A percentile compares a stretch with the other conserved stretches of the same genome.
These are phyloP conservation scores for Mesoclemmys tuberculata DNA, from an alignment of 2,113 vertebrate genomes.

Conservation along the genomic window DNA sequence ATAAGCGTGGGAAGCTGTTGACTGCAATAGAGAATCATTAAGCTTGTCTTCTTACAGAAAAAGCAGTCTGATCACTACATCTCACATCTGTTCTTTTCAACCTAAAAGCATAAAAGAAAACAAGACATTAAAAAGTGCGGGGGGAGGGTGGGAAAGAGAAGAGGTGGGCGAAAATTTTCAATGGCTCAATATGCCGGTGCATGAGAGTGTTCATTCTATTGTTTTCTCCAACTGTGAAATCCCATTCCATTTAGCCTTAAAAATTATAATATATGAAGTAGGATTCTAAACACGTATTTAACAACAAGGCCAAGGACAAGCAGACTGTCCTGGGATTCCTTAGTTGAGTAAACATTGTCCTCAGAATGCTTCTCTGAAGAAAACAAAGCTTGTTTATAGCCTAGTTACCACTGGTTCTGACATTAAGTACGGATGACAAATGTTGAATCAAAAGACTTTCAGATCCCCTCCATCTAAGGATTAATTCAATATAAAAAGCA, in stretches of 20 bases:
- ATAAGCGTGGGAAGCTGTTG: constrained; percentile 43
- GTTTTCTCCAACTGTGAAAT: constrained; percentile 45
- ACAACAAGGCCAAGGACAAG: background rate
- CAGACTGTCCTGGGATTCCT: background rate
- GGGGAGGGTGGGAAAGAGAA: rapidly evolving
- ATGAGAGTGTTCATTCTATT: background rate
- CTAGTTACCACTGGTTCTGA: background rate
- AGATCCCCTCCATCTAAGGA: background rate
- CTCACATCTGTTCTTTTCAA: constrained; percentile 57
- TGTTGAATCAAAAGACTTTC: background rate
- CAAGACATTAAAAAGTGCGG: background rate
- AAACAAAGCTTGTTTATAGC: constrained; percentile 1
- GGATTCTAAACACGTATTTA: constrained; percentile 19
- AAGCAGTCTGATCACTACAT: constrained; percentile 35
- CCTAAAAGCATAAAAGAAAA: constrained; percentile 45
- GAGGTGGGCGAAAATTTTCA: background rate
- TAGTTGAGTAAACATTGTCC: background rate
- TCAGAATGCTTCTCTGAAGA: background rate
- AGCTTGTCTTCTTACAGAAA: constrained; percentile 33
- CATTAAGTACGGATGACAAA: background rate
- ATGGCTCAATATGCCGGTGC: background rate
- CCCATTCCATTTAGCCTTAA: background rate
- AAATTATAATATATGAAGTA: background rate
- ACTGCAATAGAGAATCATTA: background rate
- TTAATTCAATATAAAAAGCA: background rate